Evolutionary conservation across 2,113 vertebrate genomes (phyloP).

Genomic region (Porphyrio hochstetteri): DNA sequence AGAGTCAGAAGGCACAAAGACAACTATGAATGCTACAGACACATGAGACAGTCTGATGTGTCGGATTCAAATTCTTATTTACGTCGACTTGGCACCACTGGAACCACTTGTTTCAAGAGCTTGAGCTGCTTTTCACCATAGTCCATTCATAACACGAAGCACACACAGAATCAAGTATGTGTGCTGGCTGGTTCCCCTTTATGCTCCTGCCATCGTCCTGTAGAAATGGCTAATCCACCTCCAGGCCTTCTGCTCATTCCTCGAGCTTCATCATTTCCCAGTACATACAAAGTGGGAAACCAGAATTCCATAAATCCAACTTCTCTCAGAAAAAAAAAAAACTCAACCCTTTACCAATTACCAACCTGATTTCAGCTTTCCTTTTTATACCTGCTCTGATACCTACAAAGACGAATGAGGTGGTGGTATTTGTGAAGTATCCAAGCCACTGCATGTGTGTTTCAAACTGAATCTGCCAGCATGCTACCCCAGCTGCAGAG

Average conservation of each 20-base stretch:
- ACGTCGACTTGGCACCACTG: neutral
- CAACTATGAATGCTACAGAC: neutral
- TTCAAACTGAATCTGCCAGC: neutral
- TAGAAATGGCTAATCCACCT: neutral
- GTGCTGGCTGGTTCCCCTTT: neutral
- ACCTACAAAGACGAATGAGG: neutral
- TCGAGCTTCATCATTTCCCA: neutral
- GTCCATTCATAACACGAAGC: neutral
- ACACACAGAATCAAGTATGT: neutral
- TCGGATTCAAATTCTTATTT: neutral
- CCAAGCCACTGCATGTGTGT: neutral
- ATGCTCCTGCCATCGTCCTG: neutral
- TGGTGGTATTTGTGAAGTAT: neutral
- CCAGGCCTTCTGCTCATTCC: neutral
- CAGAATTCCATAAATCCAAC: neutral
- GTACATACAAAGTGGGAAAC: neutral
- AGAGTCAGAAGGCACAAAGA: neutral
- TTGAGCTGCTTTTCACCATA: neutral
- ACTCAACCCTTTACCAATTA: neutral
- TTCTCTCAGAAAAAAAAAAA: neutral
- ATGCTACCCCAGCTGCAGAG: neutral
- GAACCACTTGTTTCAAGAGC: neutral
- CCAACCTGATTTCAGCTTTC: constrained; percentile 17
- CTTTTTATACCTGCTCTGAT: constrained; percentile 5
- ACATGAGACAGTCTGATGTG: neutral